Base-by-base conservation (phyloP, 2,888 invertebrate species). In the Lasius platythorax region DNA sequence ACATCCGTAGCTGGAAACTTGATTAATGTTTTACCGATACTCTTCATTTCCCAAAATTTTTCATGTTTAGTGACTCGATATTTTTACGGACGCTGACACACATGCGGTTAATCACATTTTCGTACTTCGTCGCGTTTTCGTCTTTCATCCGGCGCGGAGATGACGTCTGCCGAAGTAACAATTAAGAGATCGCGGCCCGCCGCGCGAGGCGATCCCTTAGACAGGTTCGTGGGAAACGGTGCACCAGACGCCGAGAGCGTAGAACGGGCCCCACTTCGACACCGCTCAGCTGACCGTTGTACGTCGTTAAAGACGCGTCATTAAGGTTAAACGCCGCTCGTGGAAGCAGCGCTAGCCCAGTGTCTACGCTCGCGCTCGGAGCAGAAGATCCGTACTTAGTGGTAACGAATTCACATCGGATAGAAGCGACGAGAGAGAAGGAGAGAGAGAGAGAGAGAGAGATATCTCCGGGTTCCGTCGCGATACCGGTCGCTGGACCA, bases 231-330 rank as follows among this genome's bases (percentile, higher is more conserved):
- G 95, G 94, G 95, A 95, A 95, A 93, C 92, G 92, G 91, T 93
- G 93, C 93, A 91, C 92, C 92, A 56, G 91, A 88, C 84, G 86
- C 87, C 81, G 87, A 87, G 87, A 87, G 75, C 89, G 88, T 87
- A 87, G 88, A 88, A 85, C 87, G 84, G n/a, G 70, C 84, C 64
- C 56, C 46, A 56, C 86, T 84, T 68, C 85, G 78, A 89, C 81
- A 88, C 89, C 87, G 89, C 86, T 82, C 76, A 75, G 86, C 89
- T 89, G 87, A 88, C 92, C 92, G 91, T 90, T 93, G 91, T 92
- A 93, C 93, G 92, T 94, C 93, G 93, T 94, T 95, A 94, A 94
- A 94, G 94, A 93, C 94, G 93, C 94, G 93, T 94, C 93, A 95
- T 95, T 95, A 95, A 94, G 94, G 94, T 93, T 94, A 93, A 92